Conservation (phyloP, 2,888 invertebrate species). For the Acronicta psi region DNA sequence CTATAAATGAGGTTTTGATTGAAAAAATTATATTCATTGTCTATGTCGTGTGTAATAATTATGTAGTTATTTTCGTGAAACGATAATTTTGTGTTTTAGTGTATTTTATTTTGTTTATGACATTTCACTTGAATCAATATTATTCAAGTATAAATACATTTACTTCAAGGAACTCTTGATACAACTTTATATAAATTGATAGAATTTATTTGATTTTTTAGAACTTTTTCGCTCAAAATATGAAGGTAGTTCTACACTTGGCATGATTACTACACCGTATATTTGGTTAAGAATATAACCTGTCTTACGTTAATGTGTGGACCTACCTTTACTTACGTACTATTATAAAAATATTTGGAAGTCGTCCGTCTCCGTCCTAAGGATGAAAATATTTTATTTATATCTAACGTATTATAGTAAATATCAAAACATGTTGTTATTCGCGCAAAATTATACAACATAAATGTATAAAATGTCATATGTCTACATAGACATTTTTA, state of each 20-base stretch:
- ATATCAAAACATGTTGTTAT: conserved; percentile 21
- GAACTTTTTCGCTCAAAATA: conserved; percentile 50
- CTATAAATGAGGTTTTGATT: conserved; percentile 42
- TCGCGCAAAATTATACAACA: conserved; percentile 51
- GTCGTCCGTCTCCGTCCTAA: conserved; percentile 71
- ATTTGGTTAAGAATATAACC: not conserved
- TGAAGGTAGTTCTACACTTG: conserved; percentile 21
- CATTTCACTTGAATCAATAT: conserved; percentile 10
- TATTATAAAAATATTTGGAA: conserved; percentile 42
- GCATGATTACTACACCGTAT: not conserved
- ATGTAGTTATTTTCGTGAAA: conserved; percentile 81
- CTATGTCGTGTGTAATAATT: conserved; percentile 32
- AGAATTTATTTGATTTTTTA: conserved; percentile 28
- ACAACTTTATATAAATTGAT: conserved; percentile 17
- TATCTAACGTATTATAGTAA: conserved; percentile 40
- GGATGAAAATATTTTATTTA: conserved; percentile 59
- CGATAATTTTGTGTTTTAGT: conserved; percentile 72
- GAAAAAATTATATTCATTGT: conserved; percentile 23
- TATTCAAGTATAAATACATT: conserved; percentile 13
- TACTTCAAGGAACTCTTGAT: conserved; percentile 6
- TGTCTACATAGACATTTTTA: conserved; percentile 24
- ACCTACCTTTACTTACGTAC: conserved; percentile 42
- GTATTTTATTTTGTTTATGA: conserved; percentile 43
- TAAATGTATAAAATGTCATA: conserved; percentile 23
- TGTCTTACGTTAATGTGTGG: conserved; percentile 18